Conservation (phyloP, 2,113 vertebrate species). For the Garra rufa region DNA sequence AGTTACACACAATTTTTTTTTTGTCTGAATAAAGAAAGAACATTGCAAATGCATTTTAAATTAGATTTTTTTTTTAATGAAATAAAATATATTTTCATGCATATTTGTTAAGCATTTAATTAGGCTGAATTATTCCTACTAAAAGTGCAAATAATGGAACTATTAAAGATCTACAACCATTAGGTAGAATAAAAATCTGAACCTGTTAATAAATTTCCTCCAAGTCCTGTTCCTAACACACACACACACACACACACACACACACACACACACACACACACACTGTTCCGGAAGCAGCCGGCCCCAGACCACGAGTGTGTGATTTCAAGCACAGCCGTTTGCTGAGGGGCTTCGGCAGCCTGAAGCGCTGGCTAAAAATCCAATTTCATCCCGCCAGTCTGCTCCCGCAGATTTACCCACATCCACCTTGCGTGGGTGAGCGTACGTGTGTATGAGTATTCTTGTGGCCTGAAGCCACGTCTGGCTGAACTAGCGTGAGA, state of each 20-base stretch:
- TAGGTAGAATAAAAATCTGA: background rate
- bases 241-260: background rate
- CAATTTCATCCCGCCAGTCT: slow-evolving; percentile 56
- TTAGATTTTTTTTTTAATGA: background rate
- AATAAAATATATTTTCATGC: background rate
- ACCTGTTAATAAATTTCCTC: background rate
- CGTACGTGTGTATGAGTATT: background rate
- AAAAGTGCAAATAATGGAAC: background rate
- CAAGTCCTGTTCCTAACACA: background rate
- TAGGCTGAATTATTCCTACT: background rate
- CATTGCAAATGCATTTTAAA: background rate
- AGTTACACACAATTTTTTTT: too few relatives aligned
- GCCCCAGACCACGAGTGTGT: background rate
- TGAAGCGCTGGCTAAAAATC: slow-evolving; percentile 52
- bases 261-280: slow-evolving; percentile 16
- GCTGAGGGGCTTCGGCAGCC: background rate
- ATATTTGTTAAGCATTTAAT: background rate
- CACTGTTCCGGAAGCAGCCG: background rate
- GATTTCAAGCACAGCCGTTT: slow-evolving; percentile 21
- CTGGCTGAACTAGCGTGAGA: slow-evolving; percentile 44
- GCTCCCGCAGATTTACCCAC: slow-evolving; percentile 47
- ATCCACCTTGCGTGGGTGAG: slow-evolving; percentile 21
- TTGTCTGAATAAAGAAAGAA: background rate
- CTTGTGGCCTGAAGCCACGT: slow-evolving; percentile 42
- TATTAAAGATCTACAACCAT: background rate